A percentile compares a stretch with the other conserved stretches of the same genome.
These are phyloP conservation scores for Hylaeus anthracinus DNA, from an alignment of 1,140 invertebrate species.

Conservation along the genomic window DNA sequence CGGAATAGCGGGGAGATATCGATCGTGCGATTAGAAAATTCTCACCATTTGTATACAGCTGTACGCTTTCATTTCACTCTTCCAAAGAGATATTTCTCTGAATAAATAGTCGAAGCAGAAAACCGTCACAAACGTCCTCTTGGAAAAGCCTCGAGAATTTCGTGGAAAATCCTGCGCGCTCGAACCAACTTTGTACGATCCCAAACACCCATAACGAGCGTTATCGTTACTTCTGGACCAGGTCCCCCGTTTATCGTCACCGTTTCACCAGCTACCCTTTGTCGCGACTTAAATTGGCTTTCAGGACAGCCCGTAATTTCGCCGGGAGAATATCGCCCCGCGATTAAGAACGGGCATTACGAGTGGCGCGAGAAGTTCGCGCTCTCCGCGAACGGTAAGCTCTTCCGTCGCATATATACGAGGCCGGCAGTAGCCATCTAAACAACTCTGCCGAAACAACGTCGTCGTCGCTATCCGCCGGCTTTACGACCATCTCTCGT, in stretches of 20 bases:
- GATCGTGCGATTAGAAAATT: too few relatives aligned
- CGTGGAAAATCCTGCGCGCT: too few relatives aligned
- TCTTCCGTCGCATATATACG: background rate
- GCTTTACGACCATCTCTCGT: constrained; percentile 39
- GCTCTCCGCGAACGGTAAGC: background rate
- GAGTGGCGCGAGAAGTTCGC: constrained; percentile 2
- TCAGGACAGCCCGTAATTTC: constrained; percentile 37
- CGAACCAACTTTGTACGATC: background rate
- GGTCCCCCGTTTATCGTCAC: background rate
- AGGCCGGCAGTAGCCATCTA: constrained; percentile 9
- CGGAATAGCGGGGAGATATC: too few relatives aligned
- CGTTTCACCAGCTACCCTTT: constrained; percentile 14
- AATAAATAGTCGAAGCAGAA: too few relatives aligned
- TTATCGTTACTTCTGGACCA: background rate
- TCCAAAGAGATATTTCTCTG: too few relatives aligned
- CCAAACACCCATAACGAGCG: background rate
- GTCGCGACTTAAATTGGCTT: constrained; percentile 28
- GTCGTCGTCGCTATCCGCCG: constrained; percentile 4
- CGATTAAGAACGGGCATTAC: constrained; percentile 47
- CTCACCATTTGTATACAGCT: too few relatives aligned
- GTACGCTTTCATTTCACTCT: too few relatives aligned
- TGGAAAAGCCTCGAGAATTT: too few relatives aligned
- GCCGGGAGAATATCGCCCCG: background rate
- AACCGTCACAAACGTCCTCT: too few relatives aligned
- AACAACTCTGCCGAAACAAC: constrained; percentile 45